phyloP scores from a whole-genome alignment of 2,797 vertebrate species.

The Adrianichthys oophorus region DNA sequence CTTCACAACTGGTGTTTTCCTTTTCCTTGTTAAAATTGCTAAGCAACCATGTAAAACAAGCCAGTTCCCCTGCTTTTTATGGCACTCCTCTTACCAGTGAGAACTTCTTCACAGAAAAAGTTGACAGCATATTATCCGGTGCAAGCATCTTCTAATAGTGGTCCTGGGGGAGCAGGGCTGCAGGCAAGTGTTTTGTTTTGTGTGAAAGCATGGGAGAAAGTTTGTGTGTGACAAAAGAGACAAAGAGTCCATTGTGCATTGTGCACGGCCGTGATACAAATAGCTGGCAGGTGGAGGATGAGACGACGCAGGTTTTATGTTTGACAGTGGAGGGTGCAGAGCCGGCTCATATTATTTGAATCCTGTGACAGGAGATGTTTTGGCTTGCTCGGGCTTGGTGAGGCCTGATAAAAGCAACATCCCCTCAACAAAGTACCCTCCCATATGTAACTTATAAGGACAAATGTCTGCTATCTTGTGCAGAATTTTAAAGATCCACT shows the following conservation, averaged over 20 bases:
- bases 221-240: conserved; percentile 22
- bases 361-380: conserved; percentile 1
- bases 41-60: conserved; percentile 16
- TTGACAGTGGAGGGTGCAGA: conserved; percentile 11
- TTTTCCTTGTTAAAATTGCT: conserved; percentile 21
- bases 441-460: conserved; percentile 21
- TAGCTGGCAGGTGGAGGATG: conserved; percentile 27
- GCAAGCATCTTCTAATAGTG: conserved; percentile 40
- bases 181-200: conserved; percentile 38
- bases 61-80: conserved; percentile 24
- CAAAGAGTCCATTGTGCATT: conserved; percentile 21
- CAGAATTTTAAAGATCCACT: not conserved
- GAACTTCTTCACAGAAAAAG: conserved; percentile 50
- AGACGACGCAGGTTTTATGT: conserved; percentile 10
- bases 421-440: not conserved
- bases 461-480: conserved; percentile 28
- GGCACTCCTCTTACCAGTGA: conserved; percentile 42
- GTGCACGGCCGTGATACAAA: conserved; percentile 21
- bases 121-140: conserved; percentile 50
- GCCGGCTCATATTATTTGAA: conserved; percentile 20
- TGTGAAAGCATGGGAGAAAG: conserved; percentile 23
- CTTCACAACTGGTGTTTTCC: not conserved
- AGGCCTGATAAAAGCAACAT: conserved; percentile 32
- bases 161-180: conserved; percentile 37
- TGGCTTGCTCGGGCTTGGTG: conserved; percentile 42